phyloP scores from a whole-genome alignment of 2,888 invertebrate genomes.

The Plebejus anna region DNA sequence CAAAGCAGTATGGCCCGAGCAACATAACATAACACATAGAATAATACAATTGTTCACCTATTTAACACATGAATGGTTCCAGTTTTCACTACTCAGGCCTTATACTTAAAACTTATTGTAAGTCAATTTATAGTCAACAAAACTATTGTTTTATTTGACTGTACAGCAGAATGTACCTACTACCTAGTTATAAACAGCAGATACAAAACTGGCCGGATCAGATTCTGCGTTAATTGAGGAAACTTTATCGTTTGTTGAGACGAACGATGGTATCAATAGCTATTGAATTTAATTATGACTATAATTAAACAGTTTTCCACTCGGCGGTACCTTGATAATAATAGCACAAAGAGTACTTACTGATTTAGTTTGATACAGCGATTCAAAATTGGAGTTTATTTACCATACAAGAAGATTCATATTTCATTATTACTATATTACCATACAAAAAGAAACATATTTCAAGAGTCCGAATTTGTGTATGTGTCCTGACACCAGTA shows the following conservation, averaged over 20 bases:
- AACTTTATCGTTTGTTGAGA: slow-evolving; percentile 1
- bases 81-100: no score
- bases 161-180: background rate
- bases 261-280: slow-evolving; percentile 4
- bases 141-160: background rate
- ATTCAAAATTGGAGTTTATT: background rate
- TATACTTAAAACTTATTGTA: no score
- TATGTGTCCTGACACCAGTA: no score
- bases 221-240: slow-evolving; percentile 11
- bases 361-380: background rate
- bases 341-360: background rate
- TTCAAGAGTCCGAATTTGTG: no score
- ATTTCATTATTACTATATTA: no score
- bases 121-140: background rate
- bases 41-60: no score
- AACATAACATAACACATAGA: no score
- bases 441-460: background rate
- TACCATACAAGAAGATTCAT: background rate
- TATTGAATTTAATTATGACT: background rate
- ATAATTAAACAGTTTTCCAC: background rate
- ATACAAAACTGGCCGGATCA: background rate
- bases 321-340: background rate
- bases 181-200: background rate
- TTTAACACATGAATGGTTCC: no score
- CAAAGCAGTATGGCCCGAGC: no score